Percentiles rank a stretch among this genome's conserved stretches.
phyloP scores from a whole-genome alignment of 2,113 vertebrate species.

The Elephantulus edwardii region DNA sequence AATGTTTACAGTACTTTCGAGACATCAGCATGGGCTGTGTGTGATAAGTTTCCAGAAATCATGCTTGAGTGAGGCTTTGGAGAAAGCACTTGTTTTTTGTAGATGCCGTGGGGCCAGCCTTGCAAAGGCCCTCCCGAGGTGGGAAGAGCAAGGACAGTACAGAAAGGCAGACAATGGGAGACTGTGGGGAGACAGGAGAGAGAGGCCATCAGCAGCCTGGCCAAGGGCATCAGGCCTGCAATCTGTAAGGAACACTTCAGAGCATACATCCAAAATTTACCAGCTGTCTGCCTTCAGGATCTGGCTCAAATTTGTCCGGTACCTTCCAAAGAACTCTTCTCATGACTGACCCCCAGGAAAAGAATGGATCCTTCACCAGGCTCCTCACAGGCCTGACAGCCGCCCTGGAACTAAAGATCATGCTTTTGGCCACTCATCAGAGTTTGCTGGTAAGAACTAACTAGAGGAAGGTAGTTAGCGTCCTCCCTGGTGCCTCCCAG shows the following conservation, averaged over 20 bases:
- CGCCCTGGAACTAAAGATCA: neutral
- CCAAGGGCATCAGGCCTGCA: neutral
- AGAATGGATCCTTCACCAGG: conserved; percentile 17
- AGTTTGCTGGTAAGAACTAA: conserved; percentile 29
- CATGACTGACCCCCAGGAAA: neutral
- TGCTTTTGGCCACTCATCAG: neutral
- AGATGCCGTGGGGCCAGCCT: neutral
- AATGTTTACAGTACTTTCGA: neutral
- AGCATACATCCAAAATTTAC: neutral
- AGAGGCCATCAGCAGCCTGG: rapidly evolving
- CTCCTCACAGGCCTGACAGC: neutral
- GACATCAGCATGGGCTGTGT: neutral
- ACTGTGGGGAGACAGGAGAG: neutral
- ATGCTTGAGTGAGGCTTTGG: neutral
- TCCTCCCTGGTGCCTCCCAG: neutral
- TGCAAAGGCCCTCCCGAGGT: too few species aligned
- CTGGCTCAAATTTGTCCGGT: neutral
- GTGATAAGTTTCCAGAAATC: neutral
- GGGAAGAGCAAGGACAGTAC: neutral
- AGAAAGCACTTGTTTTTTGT: neutral
- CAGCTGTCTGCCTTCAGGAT: neutral
- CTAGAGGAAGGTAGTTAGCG: neutral
- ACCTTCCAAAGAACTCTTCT: neutral
- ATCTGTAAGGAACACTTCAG: neutral
- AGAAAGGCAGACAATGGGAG: neutral